Evolutionary conservation across 2,888 invertebrate genomes (phyloP), one percentile per base, ranked within the genome.

Genomic region (Pterostichus niger): DNA sequence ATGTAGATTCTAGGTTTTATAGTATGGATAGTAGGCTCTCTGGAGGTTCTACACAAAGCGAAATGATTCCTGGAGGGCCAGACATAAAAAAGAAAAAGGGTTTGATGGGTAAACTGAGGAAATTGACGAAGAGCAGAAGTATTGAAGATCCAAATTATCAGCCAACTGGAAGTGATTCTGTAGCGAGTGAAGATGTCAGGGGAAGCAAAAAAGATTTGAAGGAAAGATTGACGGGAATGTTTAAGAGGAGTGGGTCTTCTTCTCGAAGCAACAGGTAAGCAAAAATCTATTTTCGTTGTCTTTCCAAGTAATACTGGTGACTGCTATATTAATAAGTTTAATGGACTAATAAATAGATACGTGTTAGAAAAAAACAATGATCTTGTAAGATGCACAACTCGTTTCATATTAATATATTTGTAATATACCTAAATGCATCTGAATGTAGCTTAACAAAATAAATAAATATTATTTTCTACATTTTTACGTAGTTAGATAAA

Each of bases 11-110:
- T 15, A 90, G 93, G 78, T 96, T 96, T 88, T 92, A 94, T 56
- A 96, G 96, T 88, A 92, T 96, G 75, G 96, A 97, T 89, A 96
- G 96, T 86, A 94, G 96, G 56, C 90, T 97, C 85, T 97, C 97
- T 0, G 95, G 94, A 59, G 96, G 96, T 10, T 97, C 97, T 0
- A 95, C 95, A 0, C 96, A 96, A 89, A 96, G 97, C 89, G 97
- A 97, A 87, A 92, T 94, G 85, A 89, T 95, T 83, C 93, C 95
- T 2, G 90, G 90, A 0, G 91, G 93, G 44, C 94, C 88, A 7
- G 91, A 96, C 83, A 96, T 96, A 88, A 95, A 96, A 90, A 94
- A 95, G 90, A 93, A 94, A 88, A 95, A 95, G 89, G 93, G 96
- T 75, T 90, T 97, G 46, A 95, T 97, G 88, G 95, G 96, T 15